Evolutionary conservation across 2,797 vertebrate genomes (phyloP), one percentile per base, ranked within the genome.

Genomic region (Karalla daura): DNA sequence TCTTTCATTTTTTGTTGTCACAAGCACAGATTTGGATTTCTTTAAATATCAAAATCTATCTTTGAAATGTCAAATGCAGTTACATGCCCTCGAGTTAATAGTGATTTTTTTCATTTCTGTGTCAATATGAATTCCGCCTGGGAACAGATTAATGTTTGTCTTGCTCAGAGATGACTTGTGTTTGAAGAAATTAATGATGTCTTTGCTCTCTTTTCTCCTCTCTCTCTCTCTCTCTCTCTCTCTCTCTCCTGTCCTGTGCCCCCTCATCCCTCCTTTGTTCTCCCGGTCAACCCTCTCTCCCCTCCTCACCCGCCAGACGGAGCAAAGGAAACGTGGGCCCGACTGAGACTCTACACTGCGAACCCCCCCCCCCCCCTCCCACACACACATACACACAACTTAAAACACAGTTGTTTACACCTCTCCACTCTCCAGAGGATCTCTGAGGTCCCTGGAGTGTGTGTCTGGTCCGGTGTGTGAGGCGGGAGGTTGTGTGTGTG

Each of bases 111-210:
- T 51, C 9, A 14, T 70, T 46, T 23, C 5, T 5, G 24, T 62
- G 47, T 74, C 56, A 44, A 33, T 20, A 32, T 46, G 15, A 27
- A 44, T 13, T 54, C 8, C 12, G 7, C 21, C 17, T 6, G 35
- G 9, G 55, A 70, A 3, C 18, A 23, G 23, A 63, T 56, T 51
- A 17, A 39, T 78, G 39, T 79, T 61, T 58, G 64, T 72, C 32
- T 45, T 63, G 17, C 78, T 78, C n/a, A 36, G n/a, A n/a, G 30
- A 33, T 62, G 74, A 80, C 41, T 63, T 49, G 45, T 76, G 65
- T 78, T 81, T 80, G 67, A 30, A 55, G 20, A 79, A 71, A 62
- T 75, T 83, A 78, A 82, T 70, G 39, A 67, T 54, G 18, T 80
- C 33, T 56, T 35, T 49, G 21, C 60, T 58, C 27, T 53, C 30